Percentiles rank a stretch among this genome's conserved stretches.
These are phyloP conservation scores for Clarias pachynema DNA, from an alignment of 2,797 vertebrate species.

Conservation along the genomic window DNA sequence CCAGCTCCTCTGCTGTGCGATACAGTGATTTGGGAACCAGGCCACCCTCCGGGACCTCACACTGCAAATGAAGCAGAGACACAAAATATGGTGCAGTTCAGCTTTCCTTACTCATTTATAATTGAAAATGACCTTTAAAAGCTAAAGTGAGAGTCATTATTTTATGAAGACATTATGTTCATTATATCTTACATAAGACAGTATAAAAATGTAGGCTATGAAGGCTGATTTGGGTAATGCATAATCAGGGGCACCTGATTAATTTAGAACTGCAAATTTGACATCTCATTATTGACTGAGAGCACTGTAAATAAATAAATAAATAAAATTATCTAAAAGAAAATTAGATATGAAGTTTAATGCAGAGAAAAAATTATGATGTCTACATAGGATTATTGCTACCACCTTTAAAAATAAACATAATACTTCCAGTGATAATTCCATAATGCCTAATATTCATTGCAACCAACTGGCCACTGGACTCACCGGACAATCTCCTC, in stretches of 20 bases:
- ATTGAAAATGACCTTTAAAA: not conserved
- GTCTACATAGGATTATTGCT: not conserved
- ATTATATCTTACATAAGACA: not conserved
- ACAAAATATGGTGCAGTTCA: not conserved
- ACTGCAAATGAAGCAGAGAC: conserved; percentile 68
- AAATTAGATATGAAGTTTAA: not conserved
- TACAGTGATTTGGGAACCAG: conserved; percentile 92
- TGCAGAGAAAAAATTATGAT: not conserved
- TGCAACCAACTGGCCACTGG: not conserved
- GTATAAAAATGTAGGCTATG: not conserved
- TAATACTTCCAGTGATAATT: not conserved
- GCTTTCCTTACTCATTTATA: not conserved
- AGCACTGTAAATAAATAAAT: too few relatives aligned
- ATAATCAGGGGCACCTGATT: not conserved
- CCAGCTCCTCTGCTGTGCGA: conserved; percentile 88
- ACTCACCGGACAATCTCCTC: conserved; percentile 89
- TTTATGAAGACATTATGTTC: too few relatives aligned
- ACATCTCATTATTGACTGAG: not conserved
- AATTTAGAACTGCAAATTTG: not conserved
- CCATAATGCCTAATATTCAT: not conserved
- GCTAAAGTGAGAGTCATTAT: not conserved
- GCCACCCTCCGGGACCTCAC: conserved; percentile 91
- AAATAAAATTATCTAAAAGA: not conserved
- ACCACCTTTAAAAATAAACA: not conserved
- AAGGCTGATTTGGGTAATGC: not conserved